A percentile compares a stretch with the other conserved stretches of the same genome.
These are phyloP conservation scores for Drosophila kohkoa DNA, from an alignment of 1,140 invertebrate species.

Conservation along the genomic window DNA sequence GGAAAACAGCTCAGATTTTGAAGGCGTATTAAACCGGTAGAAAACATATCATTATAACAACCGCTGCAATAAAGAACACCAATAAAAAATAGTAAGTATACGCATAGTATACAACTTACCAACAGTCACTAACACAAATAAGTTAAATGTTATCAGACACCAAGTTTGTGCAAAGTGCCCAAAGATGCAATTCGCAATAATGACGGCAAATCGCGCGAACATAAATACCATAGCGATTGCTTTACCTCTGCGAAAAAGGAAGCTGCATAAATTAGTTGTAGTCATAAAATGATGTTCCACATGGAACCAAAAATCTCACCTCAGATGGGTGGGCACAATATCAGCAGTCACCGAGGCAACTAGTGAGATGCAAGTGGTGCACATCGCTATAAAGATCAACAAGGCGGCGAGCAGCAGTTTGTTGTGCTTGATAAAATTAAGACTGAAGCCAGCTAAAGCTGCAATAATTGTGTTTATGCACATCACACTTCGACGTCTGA, in stretches of 20 bases:
- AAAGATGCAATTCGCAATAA: conserved; percentile 12
- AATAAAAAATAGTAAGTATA: background rate
- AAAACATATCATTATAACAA: background rate
- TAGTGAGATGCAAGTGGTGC: background rate
- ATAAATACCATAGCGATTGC: conserved; percentile 3
- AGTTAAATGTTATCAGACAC: conserved; percentile 41
- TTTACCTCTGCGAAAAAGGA: conserved; percentile 24
- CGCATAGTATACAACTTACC: conserved; percentile 21
- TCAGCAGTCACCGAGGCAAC: background rate
- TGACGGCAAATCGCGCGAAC: background rate
- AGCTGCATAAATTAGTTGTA: background rate
- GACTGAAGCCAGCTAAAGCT: background rate
- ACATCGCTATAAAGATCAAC: conserved; percentile 13
- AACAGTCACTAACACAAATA: conserved; percentile 1
- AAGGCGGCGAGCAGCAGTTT: background rate
- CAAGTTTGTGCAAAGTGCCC: background rate
- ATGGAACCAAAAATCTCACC: conserved; percentile 2
- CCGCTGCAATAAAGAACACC: conserved; percentile 3
- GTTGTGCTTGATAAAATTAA: background rate
- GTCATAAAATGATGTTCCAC: background rate
- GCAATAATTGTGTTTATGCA: background rate
- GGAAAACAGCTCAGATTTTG: too few relatives aligned
- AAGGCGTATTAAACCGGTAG: background rate
- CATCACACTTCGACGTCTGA: background rate
- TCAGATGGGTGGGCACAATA: conserved; percentile 29